Base-by-base conservation (phyloP, 2,888 invertebrate genomes). In the Abrostola triplasia region DNA sequence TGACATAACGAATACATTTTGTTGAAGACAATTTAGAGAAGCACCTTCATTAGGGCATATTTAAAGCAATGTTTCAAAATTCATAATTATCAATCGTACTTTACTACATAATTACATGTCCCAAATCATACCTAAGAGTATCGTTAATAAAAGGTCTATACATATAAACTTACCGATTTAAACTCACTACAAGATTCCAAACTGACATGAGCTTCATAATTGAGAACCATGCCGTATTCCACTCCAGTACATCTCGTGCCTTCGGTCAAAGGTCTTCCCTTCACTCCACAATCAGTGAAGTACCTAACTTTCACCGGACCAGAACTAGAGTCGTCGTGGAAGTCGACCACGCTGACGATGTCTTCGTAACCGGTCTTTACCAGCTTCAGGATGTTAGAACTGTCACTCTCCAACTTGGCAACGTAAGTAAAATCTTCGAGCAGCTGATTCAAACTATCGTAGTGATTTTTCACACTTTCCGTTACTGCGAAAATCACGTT, bases 401-500 rank as follows among this genome's bases (percentile, higher is more conserved):
- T 98, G 92, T 98, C 97, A 44, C 96, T 95, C 73, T 97, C 96
- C 37, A 99, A 89, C 67, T 96, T 96, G 5, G 98, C 98, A 0
- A 98, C 97, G 77, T 96, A 97, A 0, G 97, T 96, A 69, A 97
- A 96, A 77, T 96, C 96, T 63, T 95, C 96, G 71, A 99, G 95
- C 35, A 97, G 93, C 38, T 95, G 91, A 58, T 96, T 96, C 48
- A 98, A 92, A 76, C 96, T 94, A 67, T 96, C 93, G 89, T 98
- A 98, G 57, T 97, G 96, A 7, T 89, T 83, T 8, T 96, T 95
- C 47, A 96, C 96, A 65, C 95, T 94, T 79, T 96, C 95, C 0
- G 98, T 98, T 0, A 98, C 97, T 0, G 98, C 98, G 88, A 98
- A 98, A 80, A 99, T 98, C 7, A 99, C 95, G 90, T 97, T 98